Base-by-base conservation (phyloP, 2,797 vertebrate species). In the Arctocebus calabarensis region DNA sequence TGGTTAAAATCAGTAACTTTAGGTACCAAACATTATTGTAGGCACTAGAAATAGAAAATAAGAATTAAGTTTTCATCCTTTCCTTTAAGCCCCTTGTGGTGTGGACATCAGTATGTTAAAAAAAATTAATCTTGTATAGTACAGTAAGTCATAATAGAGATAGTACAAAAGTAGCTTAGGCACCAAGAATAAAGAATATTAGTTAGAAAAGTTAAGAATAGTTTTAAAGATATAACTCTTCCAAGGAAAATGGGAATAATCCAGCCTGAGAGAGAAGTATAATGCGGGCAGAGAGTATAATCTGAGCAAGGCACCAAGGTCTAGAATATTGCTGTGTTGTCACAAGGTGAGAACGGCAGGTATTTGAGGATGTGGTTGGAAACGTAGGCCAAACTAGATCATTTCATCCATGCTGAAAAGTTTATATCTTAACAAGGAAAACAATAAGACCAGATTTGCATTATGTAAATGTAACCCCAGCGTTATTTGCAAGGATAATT, bases 341-440 rank as follows among this genome's bases (percentile, higher is more conserved):
- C n/a, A 45, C 25, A 29, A 34, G 12, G 2, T 86, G 29, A 57
- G 59, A 78, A 48, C 3, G 84, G 3, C 2, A 23, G 7, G 37
- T 89, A 8, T 90, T 75, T 79, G 37, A 86, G 22, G 48, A 83
- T n/a, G 64, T 5, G 11, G 1, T 17, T 59, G 12, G 55, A 57
- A 95, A 89, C 13, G 3, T 6, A 55, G 27, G 8, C 48, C 75
- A 90, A 64, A 48, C 29, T 77, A 70, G 43, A 55, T 75, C 29
- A 55, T 70, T 37, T 6, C 19, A 64, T 81, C 34, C 43, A 94
- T 6, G 27, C 48, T 75, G 3, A 95, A 32, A 17, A 66, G 37
- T 66, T 88, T 62, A 7, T 52, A 64, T 64, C 64, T 70, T 84
- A 64, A 25, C n/a, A 13, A 95, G 40, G 34, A 95, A 94, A 92